phyloP scores from a whole-genome alignment of 2,797 vertebrate species.

The Anguilla megastoma region DNA sequence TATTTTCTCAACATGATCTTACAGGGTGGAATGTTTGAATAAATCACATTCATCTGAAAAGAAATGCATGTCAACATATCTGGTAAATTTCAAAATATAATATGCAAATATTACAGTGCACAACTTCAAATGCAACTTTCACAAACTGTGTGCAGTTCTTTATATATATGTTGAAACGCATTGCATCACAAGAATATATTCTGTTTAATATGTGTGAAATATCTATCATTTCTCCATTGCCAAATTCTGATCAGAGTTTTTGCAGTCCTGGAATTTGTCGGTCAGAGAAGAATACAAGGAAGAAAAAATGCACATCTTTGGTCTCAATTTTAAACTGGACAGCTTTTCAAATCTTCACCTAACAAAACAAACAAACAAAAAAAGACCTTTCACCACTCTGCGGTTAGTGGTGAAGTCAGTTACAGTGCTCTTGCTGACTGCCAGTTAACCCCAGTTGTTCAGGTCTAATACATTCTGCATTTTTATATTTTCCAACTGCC shows the following conservation, averaged over 20 bases:
- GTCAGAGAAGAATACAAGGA: neutral
- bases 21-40: neutral
- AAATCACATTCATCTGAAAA: neutral
- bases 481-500: conserved; percentile 77
- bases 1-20: neutral
- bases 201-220: neutral
- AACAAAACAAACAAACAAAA: conserved; percentile 70
- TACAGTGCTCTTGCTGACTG: conserved; percentile 79
- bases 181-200: neutral
- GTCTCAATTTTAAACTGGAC: neutral
- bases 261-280: neutral
- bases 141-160: neutral
- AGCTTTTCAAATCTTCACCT: conserved; percentile 71
- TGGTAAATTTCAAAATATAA: neutral
- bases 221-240: neutral
- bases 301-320: neutral
- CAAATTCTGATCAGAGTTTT: neutral
- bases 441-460: conserved; percentile 83
- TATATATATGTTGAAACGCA: neutral
- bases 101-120: neutral
- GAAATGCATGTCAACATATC: neutral
- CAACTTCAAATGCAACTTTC: neutral
- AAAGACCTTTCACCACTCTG: conserved; percentile 62
- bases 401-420: conserved; percentile 85
- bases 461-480: conserved; percentile 78